Evolutionary conservation across 30 jellyfish, hydroid and myxozoan genomes (phyloP).

Genomic region (Sanderia malayensis): DNA sequence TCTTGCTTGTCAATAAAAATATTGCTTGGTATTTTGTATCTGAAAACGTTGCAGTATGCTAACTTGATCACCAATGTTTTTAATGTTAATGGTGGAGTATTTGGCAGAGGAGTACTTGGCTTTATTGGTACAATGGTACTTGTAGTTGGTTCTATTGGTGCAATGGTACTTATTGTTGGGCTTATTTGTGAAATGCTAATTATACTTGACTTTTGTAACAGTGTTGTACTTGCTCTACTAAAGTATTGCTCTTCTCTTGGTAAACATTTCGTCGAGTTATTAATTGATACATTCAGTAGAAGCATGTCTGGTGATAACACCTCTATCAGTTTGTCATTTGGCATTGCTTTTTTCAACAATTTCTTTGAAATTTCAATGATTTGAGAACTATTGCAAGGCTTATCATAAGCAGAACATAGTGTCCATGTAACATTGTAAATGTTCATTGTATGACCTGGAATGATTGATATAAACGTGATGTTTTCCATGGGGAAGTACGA

Average conservation of each 20-base stretch:
- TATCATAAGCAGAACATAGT: conserved; percentile 26
- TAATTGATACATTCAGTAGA: conserved; percentile 5
- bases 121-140: no score
- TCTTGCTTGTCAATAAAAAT: conserved; percentile 53
- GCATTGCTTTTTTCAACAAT: background rate
- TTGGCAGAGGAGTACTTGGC: conserved; percentile 3
- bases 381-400: background rate
- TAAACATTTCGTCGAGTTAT: conserved; percentile 16
- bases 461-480: background rate
- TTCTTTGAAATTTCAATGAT: background rate
- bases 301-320: background rate
- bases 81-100: conserved; percentile 50
- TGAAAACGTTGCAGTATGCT: conserved; percentile 13
- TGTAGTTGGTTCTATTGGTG: no score
- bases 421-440: conserved; percentile 28
- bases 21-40: conserved; percentile 45
- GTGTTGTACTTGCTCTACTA: no score
- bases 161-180: no score
- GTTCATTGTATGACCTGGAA: background rate
- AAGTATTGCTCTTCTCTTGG: no score
- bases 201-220: no score
- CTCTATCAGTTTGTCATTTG: background rate
- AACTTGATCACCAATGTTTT: background rate
- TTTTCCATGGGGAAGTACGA: conserved; percentile 11
- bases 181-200: no score